These are phyloP conservation scores for Neocrepidodera transversa DNA, from an alignment of 2,888 invertebrate genomes.

Conservation along the genomic window DNA sequence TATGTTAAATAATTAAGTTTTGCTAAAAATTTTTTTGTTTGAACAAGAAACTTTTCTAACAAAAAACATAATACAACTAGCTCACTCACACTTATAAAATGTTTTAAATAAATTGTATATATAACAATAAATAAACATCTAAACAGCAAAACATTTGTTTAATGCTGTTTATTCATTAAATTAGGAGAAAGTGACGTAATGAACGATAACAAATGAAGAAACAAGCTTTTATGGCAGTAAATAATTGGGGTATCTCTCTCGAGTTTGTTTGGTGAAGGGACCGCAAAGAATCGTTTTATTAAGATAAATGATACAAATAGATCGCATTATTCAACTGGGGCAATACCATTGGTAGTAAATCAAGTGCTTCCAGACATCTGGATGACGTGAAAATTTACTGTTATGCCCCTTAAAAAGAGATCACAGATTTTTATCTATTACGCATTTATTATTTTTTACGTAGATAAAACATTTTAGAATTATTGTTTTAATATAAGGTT, in stretches of 20 bases:
- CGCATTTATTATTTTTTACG: background rate
- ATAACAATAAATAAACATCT: too few species aligned
- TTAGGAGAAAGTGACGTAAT: conserved; percentile 40
- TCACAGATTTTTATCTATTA: conserved; percentile 16
- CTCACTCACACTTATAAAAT: too few species aligned
- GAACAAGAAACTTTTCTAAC: too few species aligned
- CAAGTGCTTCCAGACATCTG: conserved; percentile 37
- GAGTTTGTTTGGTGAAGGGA: conserved; percentile 39
- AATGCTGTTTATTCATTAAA: conserved; percentile 34
- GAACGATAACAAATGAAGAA: conserved; percentile 46
- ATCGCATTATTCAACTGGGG: conserved; percentile 40
- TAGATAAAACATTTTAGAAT: too few species aligned
- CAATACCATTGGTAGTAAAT: conserved; percentile 41
- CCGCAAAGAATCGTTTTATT: conserved; percentile 42
- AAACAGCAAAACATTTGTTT: conserved; percentile 1
- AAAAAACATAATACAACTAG: too few species aligned
- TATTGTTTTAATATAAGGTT: too few species aligned
- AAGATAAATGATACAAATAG: conserved; percentile 45
- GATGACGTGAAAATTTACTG: conserved; percentile 37
- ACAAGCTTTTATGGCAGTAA: conserved; percentile 47
- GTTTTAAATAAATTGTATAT: too few species aligned
- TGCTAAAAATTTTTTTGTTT: too few species aligned
- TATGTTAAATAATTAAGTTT: too few species aligned
- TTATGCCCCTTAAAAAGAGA: background rate
- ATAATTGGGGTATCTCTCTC: conserved; percentile 44